Evolutionary conservation across 2,888 invertebrate species (phyloP), one percentile per base, ranked within the genome.

Genomic region (Diachrysia chrysitis): DNA sequence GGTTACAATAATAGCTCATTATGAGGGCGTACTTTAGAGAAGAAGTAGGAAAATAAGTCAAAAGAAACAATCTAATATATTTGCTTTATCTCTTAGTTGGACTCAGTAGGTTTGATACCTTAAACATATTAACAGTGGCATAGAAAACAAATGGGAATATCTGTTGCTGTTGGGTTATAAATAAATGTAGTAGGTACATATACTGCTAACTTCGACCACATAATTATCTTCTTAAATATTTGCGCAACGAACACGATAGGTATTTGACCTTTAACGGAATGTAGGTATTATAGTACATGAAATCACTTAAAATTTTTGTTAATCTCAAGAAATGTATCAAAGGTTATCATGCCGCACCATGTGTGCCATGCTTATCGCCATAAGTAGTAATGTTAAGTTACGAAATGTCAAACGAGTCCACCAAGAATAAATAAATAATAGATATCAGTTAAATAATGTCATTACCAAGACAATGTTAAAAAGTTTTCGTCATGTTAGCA

Each of bases 281-380:
- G 58, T 78, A 68, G 63, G 66, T 80, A 79, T 66, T 42, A 32
- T 54, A 55, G 58, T 55, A 37, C 9, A 17, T 55, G 54, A 74
- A 63, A 42, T 60, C 58, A 70, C 63, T 78, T 62, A 29, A 64
- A 55, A 68, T 60, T 65, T 76, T 72, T 64, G 54, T 59, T 77
- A 79, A 74, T 67, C 69, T 70, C 66, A 75, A 81, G 76, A 75
- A 78, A 77, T 68, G 76, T 71, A 75, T 66, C 59, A 73, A 63
- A 73, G 85, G 84, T 84, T 85, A 85, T 85, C 85, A 58, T 29
- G 62, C 25, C 53, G 14, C 66, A 75, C 83, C 84, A 84, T 85
- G 75, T 78, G 69, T 78, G 72, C 82, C 84, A 85, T 84, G 73
- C 74, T 84, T 86, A 86, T 85, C 84, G 79, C 85, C 83, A 82